A percentile compares a stretch with the other conserved stretches of the same genome.
Conservation (phyloP, 2,113 vertebrate species). For the Scophthalmus maximus region DNA sequence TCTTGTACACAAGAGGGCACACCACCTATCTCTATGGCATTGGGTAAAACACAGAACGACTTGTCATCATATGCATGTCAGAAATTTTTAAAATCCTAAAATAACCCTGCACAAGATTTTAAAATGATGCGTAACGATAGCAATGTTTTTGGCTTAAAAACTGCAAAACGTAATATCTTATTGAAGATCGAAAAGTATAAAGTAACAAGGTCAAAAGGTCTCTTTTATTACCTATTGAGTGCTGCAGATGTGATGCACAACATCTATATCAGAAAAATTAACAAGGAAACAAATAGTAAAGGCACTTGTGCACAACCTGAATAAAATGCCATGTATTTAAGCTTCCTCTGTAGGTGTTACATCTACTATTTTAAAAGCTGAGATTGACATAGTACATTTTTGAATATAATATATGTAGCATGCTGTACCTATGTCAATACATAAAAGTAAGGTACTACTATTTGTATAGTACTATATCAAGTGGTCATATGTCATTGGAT, state of each 20-base stretch:
- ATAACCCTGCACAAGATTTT: not conserved
- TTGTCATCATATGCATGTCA: constrained; percentile 11
- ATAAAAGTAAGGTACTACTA: too few species aligned
- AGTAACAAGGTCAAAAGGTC: not conserved
- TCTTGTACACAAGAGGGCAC: constrained; percentile 40
- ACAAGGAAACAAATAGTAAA: too few species aligned
- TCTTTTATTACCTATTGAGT: not conserved
- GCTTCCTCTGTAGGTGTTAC: too few species aligned
- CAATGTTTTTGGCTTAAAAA: not conserved
- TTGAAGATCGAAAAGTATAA: not conserved
- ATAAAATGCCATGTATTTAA: too few species aligned
- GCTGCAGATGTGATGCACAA: too few species aligned
- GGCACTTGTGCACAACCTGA: too few species aligned
- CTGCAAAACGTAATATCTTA: not conserved
- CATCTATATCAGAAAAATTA: too few species aligned
- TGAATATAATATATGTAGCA: too few species aligned
- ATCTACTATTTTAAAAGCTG: too few species aligned
- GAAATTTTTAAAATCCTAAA: not conserved
- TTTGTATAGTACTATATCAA: too few species aligned
- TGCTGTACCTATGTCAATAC: too few species aligned
- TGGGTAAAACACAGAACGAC: constrained; percentile 56
- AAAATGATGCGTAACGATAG: not conserved
- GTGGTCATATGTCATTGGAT: not conserved
- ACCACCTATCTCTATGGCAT: constrained; percentile 62
- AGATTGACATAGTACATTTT: too few species aligned